A percentile compares a stretch with the other conserved stretches of the same genome.
Evolutionary conservation across 2,888 invertebrate genomes (phyloP).

Genomic region (Azorinus chamasolen): DNA sequence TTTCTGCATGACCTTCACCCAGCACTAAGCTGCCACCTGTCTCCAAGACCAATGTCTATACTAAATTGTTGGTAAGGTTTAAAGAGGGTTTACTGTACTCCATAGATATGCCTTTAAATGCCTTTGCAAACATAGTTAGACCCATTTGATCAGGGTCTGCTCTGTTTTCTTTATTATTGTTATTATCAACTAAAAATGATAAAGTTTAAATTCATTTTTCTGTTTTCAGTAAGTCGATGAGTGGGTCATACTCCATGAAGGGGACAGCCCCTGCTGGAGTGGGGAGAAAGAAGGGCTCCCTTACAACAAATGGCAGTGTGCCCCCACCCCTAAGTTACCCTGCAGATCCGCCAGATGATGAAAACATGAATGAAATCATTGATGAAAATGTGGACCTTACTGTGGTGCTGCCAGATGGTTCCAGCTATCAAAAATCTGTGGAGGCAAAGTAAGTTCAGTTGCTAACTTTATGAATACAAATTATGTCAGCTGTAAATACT

Average conservation of each 20-base stretch:
- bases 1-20: too few relatives aligned
- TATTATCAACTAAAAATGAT: too few relatives aligned
- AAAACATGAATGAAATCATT: conserved; percentile 78
- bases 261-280: conserved; percentile 64
- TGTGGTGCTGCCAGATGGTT: conserved; percentile 69
- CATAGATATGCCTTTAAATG: too few relatives aligned
- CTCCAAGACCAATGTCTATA: too few relatives aligned
- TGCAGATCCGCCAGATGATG: conserved; percentile 70
- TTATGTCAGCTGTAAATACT: too few relatives aligned
- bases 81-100: too few relatives aligned
- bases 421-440: conserved; percentile 55
- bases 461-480: too few relatives aligned
- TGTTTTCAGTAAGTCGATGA: conserved; percentile 77
- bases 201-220: conserved; percentile 27
- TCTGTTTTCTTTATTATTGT: too few relatives aligned
- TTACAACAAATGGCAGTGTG: conserved; percentile 71
- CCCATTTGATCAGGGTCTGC: too few relatives aligned
- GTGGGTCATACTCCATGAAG: conserved; percentile 70
- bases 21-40: too few relatives aligned
- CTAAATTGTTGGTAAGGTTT: too few relatives aligned
- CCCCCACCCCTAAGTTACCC: conserved; percentile 70
- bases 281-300: conserved; percentile 54
- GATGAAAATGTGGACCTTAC: conserved; percentile 71
- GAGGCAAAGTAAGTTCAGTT: conserved; percentile 70
- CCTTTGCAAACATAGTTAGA: too few relatives aligned